Evolutionary conservation across 2,797 vertebrate genomes (phyloP), one percentile per base, ranked within the genome.

Genomic region (Anguilla anguilla): DNA sequence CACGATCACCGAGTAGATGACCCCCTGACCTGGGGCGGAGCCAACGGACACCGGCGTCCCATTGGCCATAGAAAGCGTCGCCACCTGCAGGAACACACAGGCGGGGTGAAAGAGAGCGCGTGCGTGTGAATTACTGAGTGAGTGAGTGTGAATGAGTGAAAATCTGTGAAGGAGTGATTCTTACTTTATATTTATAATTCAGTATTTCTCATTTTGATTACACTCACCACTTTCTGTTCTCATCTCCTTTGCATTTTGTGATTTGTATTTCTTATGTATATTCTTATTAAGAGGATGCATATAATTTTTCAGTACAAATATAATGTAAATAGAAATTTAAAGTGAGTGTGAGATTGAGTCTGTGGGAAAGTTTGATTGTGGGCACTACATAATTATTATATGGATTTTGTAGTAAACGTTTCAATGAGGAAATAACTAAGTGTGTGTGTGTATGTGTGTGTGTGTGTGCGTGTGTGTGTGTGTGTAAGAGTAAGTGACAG

Each of bases 1-100:
- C 83, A 99, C 98, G 0, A 99, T 90, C 51, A 99, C 94, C 0
- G 97, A 97, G 94, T 97, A 99, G 92, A 99, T 95, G 25, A 98
- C 96, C 0, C 98, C 98, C 95, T 98, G 98, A 0, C 97, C 97
- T 0, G 95, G 97, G 88, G 98, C 95, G 0, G 98, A 97, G 49
- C 94, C 97, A 91, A 99, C 98, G 91, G 95, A 96, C 4, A 96
- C 89, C 0, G 3, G 89, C 43, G 93, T 97, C 91, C 92, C 93
- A 0, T 98, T 97, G 0, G 94, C 91, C 2, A 95, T 95, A 6
- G 92, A 94, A 91, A 99, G 87, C 0, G 96, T 97, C 86, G 95
- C 90, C 74, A 99, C 90, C 98, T 99, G 92, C 22, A 35, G 89
- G 91, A n/a, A 88, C 86, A 88, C 89, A 11, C 25, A 61, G 9